phyloP scores from a whole-genome alignment of 2,113 vertebrate species.

The Seriola quinqueradiata region DNA sequence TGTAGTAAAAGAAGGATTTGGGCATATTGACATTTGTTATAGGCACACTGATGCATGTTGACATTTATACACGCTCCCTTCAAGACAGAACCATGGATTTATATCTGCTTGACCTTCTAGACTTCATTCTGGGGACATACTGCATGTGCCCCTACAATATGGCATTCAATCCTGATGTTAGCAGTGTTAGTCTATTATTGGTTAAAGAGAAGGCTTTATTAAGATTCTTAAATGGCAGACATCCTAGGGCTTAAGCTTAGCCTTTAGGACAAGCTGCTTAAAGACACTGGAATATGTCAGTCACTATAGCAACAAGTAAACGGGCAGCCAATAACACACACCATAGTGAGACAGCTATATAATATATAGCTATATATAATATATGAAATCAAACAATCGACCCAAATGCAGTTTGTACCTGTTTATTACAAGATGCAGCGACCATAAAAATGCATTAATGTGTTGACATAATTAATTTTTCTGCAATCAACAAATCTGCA shows the following conservation, averaged over 20 bases:
- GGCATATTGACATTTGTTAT: constrained; percentile 79
- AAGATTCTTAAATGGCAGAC: constrained; percentile 74
- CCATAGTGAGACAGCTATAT: constrained; percentile 7
- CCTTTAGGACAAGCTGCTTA: constrained; percentile 55
- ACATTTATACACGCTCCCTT: constrained; percentile 78
- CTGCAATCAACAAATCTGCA: constrained; percentile 9
- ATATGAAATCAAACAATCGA: background rate
- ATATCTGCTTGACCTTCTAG: constrained; percentile 80
- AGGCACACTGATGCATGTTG: constrained; percentile 76
- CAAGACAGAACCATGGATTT: constrained; percentile 71
- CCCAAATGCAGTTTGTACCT: constrained; percentile 51
- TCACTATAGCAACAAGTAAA: constrained; percentile 71
- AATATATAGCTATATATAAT: constrained; percentile 9
- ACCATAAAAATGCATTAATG: constrained; percentile 5
- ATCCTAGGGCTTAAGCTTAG: constrained; percentile 60
- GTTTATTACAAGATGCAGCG: constrained; percentile 32
- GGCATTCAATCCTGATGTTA: constrained; percentile 56
- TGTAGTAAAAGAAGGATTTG: constrained; percentile 60
- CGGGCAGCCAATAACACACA: constrained; percentile 27
- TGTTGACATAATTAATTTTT: constrained; percentile 10
- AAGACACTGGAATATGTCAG: constrained; percentile 62
- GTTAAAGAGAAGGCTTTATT: constrained; percentile 75
- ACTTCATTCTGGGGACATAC: constrained; percentile 60
- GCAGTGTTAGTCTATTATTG: constrained; percentile 77
- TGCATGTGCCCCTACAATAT: constrained; percentile 46